phyloP scores from a whole-genome alignment of 2,113 vertebrate species.

The Panthera tigris region DNA sequence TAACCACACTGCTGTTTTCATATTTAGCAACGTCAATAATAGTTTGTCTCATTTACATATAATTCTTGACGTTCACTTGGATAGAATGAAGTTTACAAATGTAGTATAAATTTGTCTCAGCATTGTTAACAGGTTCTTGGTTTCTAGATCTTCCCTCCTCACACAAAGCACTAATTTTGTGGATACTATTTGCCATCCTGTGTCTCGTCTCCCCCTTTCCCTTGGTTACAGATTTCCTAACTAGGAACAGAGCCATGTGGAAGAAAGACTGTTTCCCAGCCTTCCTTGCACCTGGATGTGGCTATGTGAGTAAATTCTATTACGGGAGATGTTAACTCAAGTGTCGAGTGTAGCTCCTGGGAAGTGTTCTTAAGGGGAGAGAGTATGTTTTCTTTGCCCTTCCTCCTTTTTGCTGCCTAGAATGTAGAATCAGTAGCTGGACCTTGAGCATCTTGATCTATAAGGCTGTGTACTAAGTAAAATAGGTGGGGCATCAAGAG shows the following conservation, averaged over 20 bases:
- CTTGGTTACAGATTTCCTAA: background rate
- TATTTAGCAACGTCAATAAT: background rate
- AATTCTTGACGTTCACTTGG: constrained; percentile 7
- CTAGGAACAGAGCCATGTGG: background rate
- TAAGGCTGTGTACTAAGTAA: background rate
- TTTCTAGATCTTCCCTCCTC: background rate
- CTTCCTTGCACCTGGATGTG: background rate
- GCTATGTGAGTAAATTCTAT: background rate
- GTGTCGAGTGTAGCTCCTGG: background rate
- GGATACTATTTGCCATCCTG: background rate
- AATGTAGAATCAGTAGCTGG: background rate
- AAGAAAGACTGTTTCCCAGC: background rate
- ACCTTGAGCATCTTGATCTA: background rate
- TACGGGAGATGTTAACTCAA: background rate
- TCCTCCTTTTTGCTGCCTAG: background rate
- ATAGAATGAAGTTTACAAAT: background rate
- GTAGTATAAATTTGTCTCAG: background rate
- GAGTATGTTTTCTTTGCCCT: background rate
- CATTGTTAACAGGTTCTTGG: background rate
- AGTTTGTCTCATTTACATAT: background rate
- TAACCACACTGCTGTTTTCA: background rate
- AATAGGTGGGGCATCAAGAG: background rate
- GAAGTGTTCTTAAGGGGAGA: background rate
- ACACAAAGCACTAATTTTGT: background rate
- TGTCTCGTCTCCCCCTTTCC: background rate